Evolutionary conservation across 2,888 invertebrate genomes (phyloP), one percentile per base, ranked within the genome.

Genomic region (Aspidiotus destructor): DNA sequence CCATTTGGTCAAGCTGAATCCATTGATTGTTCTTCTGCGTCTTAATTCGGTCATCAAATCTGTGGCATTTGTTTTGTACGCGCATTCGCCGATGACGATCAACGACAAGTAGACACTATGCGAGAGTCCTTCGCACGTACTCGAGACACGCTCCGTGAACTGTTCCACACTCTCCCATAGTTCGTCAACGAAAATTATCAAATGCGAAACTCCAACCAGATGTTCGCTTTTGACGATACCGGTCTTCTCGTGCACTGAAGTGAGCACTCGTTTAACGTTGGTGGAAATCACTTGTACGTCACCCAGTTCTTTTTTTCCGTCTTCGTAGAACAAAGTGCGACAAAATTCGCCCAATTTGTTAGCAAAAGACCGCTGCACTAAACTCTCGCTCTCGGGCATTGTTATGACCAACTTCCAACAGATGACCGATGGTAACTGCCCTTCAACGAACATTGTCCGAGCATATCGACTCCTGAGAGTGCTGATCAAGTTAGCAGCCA

Each of bases 361-460:
- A 8, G 13, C 57, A 40, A 65, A 65, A 28, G 58, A 57, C 17
- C 28, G n/a, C 7, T 44, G 17, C 11, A 57, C 40, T 8, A 41
- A 44, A 28, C 17, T 58, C n/a, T 15, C 13, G 9, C 44, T 6
- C 11, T 57, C 6, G n/a, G 65, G 65, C n/a, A 65, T 28, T 8
- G 44, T 28, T 2, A 65, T 15, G 15, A 65, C n/a, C 11, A 58
- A 17, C 42, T 65, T 65, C 58, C 58, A 65, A 55, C 60, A 60
- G 1, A 65, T 6, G 9, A 58, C 8, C 15, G 65, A 9, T 53
- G 28, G 41, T 53, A 63, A 53, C 15, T 63, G 52, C 28, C 28
- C 28, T 28, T 28, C 28, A 28, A 28, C 28, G 1, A 63, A 53
- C 53, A 41, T 52, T 15, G 53, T 6, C 1, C 17, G 52, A 16